A percentile compares a stretch with the other conserved stretches of the same genome.
phyloP scores from a whole-genome alignment of 2,888 invertebrate species.

The Caradrina clavipalpis region DNA sequence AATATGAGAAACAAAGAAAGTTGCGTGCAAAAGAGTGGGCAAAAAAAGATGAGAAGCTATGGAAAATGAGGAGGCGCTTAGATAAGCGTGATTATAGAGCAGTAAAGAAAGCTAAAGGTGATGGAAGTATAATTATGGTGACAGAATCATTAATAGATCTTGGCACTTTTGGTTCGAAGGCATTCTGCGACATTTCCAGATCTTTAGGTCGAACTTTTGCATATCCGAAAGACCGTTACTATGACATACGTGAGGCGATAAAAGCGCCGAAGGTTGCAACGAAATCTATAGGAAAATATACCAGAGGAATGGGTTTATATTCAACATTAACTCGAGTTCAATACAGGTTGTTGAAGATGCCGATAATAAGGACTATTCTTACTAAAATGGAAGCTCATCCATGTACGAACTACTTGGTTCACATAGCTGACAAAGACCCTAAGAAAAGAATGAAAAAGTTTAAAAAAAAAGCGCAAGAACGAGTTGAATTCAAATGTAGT shows the following conservation, averaged over 20 bases:
- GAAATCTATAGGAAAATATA: neutral
- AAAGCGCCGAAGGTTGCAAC: neutral
- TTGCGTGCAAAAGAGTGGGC: slow-evolving; percentile 1
- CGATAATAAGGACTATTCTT: neutral
- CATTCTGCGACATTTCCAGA: slow-evolving; percentile 16
- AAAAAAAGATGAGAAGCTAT: neutral
- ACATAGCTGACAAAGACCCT: slow-evolving; percentile 44
- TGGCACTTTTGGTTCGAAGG: slow-evolving; percentile 32
- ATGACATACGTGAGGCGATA: neutral
- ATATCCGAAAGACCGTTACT: slow-evolving; percentile 28
- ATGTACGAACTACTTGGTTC: slow-evolving; percentile 44
- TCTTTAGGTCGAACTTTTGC: neutral
- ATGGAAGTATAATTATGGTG: neutral
- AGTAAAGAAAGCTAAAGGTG: neutral
- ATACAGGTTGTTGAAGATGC: slow-evolving; percentile 31
- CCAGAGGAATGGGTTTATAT: slow-evolving; percentile 12
- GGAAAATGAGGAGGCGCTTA: neutral
- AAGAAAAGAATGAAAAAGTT: slow-evolving; percentile 24
- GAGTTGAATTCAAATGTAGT: slow-evolving; percentile 68
- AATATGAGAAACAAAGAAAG: slow-evolving; percentile 3
- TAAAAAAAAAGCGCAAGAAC: slow-evolving; percentile 36
- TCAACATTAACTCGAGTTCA: slow-evolving; percentile 25
- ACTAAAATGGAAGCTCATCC: slow-evolving; percentile 26
- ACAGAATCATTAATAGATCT: slow-evolving; percentile 51
- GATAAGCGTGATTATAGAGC: slow-evolving; percentile 30